These are phyloP conservation scores for Myotis lucifugus DNA, from an alignment of 2,113 vertebrate genomes.

Conservation along the genomic window DNA sequence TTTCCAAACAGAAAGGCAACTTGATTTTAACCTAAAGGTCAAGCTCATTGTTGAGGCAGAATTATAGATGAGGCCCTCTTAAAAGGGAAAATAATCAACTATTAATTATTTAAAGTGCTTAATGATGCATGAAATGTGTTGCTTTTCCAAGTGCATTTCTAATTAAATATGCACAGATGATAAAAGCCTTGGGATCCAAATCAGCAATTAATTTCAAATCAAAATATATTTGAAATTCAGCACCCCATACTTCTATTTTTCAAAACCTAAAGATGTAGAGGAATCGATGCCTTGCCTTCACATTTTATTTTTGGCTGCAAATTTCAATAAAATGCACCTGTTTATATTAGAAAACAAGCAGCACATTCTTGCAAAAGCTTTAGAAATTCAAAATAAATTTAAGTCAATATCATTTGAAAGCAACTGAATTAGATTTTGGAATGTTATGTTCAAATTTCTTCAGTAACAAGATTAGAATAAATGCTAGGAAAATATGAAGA, in stretches of 20 bases:
- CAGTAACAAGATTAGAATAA: constrained; percentile 65
- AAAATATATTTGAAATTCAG: constrained; percentile 67
- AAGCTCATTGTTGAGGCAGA: constrained; percentile 56
- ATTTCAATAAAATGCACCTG: constrained; percentile 25
- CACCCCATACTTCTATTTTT: not conserved
- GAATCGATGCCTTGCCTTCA: not conserved
- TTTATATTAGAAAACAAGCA: constrained; percentile 25
- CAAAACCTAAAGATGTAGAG: not conserved
- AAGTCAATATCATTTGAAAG: constrained; percentile 39
- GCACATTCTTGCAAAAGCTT: not conserved
- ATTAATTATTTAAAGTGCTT: constrained; percentile 79
- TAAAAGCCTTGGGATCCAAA: constrained; percentile 58
- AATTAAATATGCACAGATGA: constrained; percentile 57
- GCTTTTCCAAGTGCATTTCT: constrained; percentile 62
- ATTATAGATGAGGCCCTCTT: constrained; percentile 68
- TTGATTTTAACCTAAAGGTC: constrained; percentile 72
- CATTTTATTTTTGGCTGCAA: constrained; percentile 13
- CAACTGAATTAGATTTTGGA: constrained; percentile 32
- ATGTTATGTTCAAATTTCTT: constrained; percentile 51
- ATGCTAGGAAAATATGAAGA: constrained; percentile 62
- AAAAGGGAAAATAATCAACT: constrained; percentile 76
- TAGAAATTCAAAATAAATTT: constrained; percentile 61
- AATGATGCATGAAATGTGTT: constrained; percentile 70
- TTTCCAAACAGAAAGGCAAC: constrained; percentile 64
- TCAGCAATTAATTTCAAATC: constrained; percentile 66